phyloP scores from a whole-genome alignment of 1,140 invertebrate genomes.

The Achatina immaculata region DNA sequence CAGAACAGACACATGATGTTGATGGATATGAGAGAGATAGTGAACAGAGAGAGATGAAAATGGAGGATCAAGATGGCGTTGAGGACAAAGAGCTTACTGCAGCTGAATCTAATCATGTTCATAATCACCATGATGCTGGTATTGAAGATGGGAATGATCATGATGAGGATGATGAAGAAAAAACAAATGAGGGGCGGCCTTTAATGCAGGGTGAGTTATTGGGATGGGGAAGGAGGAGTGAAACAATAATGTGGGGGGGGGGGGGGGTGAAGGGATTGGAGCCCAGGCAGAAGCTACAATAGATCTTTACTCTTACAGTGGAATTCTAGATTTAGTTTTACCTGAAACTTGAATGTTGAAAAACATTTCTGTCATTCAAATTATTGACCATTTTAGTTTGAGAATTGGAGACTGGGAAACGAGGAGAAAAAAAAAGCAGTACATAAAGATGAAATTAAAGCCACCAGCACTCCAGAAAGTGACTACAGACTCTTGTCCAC shows the following conservation, averaged over 20 bases:
- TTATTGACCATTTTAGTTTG: too few species aligned
- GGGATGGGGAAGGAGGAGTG: neutral
- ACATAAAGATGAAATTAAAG: too few species aligned
- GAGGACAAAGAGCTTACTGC: neutral
- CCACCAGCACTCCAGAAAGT: too few species aligned
- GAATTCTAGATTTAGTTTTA: too few species aligned
- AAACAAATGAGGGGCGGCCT: constrained; percentile 10
- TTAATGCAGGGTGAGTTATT: constrained; percentile 22
- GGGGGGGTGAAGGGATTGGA: neutral
- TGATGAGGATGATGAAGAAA: constrained; percentile 22
- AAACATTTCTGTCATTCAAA: too few species aligned
- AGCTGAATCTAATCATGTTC: neutral
- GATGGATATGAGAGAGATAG: neutral
- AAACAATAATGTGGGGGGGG: neutral
- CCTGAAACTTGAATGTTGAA: too few species aligned
- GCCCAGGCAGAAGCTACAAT: too few species aligned
- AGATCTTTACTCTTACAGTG: too few species aligned
- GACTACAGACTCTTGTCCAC: too few species aligned
- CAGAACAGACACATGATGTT: constrained; percentile 14
- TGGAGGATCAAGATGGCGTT: neutral
- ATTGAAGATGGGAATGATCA: neutral
- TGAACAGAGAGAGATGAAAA: constrained; percentile 6
- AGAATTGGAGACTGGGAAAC: too few species aligned
- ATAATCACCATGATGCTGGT: neutral
- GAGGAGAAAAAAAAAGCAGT: too few species aligned